Conservation (phyloP, 64 coral and sea anemone species). For the Pocillopora verrucosa region DNA sequence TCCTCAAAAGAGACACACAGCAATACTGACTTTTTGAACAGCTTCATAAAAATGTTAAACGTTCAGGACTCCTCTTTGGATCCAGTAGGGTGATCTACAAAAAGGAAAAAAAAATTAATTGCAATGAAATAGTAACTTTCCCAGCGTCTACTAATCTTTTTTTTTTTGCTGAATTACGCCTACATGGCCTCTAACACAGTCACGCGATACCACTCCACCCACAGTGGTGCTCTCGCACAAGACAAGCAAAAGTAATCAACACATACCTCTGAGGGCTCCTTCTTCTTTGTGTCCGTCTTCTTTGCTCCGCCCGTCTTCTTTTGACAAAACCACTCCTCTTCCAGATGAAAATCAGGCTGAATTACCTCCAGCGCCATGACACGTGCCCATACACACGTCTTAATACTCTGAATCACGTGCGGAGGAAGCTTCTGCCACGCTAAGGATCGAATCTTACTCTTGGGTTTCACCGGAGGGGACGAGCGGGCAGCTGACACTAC, state of each 20-base stretch:
- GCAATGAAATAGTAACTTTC: neutral
- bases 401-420: conserved; percentile 79
- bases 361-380: conserved; percentile 63
- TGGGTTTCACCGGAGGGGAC: conserved; percentile 71
- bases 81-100: conserved; percentile 89
- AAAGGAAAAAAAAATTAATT: neutral
- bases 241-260: neutral
- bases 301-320: conserved; percentile 65
- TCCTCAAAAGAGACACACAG: too few species aligned
- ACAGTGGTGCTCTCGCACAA: neutral
- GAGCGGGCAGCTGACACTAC: conserved; percentile 44
- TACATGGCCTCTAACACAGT: too few species aligned
- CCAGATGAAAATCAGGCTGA: conserved; percentile 84
- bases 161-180: too few species aligned
- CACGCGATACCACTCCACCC: too few species aligned
- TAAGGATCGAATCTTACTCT: conserved; percentile 87
- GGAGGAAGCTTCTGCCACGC: conserved; percentile 93
- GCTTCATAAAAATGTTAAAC: conserved; percentile 91
- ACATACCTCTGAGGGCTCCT: conserved; percentile 72
- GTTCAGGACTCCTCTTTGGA: conserved; percentile 89
- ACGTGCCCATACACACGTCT: conserved; percentile 77
- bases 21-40: conserved; percentile 65
- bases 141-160: neutral
- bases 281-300: conserved; percentile 82
- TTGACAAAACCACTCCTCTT: conserved; percentile 97